Conservation (phyloP, 2,888 invertebrate species). For the Aproaerema taeniolella region DNA sequence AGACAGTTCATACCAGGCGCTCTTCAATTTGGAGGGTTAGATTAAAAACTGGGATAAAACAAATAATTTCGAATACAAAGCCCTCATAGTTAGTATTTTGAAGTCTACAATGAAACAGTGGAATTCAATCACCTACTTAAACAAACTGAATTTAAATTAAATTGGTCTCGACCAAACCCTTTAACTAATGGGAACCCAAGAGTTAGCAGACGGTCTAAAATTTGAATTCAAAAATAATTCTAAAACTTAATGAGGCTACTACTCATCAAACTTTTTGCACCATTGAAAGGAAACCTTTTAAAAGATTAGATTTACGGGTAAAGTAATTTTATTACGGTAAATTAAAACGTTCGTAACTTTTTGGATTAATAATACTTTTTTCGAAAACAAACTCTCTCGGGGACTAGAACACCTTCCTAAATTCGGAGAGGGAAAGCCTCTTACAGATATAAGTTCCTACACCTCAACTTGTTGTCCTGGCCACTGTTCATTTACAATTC, state of each 20-base stretch:
- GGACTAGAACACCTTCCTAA: too few relatives aligned
- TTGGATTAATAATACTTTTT: background rate
- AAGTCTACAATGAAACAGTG: too few relatives aligned
- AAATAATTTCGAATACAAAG: too few relatives aligned
- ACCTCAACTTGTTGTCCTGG: too few relatives aligned
- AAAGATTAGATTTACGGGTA: slow-evolving; percentile 38
- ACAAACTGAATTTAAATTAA: background rate
- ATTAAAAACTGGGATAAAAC: too few relatives aligned
- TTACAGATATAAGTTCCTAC: too few relatives aligned
- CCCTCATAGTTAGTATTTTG: too few relatives aligned
- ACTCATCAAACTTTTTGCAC: slow-evolving; percentile 37
- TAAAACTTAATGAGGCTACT: slow-evolving; percentile 25
- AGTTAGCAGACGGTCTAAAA: too few relatives aligned
- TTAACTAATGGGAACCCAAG: too few relatives aligned
- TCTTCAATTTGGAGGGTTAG: background rate
- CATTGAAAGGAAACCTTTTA: slow-evolving; percentile 34
- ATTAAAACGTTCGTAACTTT: slow-evolving; percentile 16
- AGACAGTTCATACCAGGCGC: slow-evolving; percentile 1
- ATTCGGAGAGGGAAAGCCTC: too few relatives aligned
- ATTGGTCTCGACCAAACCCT: background rate
- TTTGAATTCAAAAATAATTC: slow-evolving; percentile 16
- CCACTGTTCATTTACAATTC: too few relatives aligned
- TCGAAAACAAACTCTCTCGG: too few relatives aligned
- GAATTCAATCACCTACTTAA: background rate
- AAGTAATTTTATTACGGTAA: slow-evolving; percentile 34